phyloP scores from a whole-genome alignment of 1,140 invertebrate genomes.

The Drosophila santomea region DNA sequence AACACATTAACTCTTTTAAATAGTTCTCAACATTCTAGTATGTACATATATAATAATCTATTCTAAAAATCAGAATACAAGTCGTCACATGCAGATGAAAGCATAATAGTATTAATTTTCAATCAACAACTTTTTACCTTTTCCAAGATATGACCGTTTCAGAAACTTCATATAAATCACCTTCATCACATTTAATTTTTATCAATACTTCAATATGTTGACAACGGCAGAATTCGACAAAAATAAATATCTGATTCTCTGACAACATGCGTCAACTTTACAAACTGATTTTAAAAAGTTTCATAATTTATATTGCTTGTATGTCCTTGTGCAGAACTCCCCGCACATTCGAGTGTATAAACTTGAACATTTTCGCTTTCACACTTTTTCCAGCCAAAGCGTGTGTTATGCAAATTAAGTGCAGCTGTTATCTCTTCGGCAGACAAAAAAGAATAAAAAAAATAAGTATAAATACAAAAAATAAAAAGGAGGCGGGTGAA shows the following conservation, averaged over 20 bases:
- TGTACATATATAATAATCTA: not conserved
- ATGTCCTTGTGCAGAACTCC: conserved; percentile 31
- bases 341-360: conserved; percentile 61
- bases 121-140: conserved; percentile 29
- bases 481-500: conserved; percentile 38
- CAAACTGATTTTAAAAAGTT: conserved; percentile 69
- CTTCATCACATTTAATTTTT: conserved; percentile 7
- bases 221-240: conserved; percentile 39
- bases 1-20: not conserved
- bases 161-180: conserved; percentile 23
- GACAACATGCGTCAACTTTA: conserved; percentile 65
- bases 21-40: too few species aligned
- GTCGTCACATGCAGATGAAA: not conserved
- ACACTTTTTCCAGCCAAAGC: conserved; percentile 56
- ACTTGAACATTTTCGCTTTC: conserved; percentile 63
- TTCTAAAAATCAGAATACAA: not conserved
- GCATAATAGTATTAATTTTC: conserved; percentile 16
- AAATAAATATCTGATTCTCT: conserved; percentile 27
- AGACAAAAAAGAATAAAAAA: conserved; percentile 40
- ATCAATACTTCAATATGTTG: conserved; percentile 38
- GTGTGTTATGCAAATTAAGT: conserved; percentile 75
- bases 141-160: not conserved
- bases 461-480: conserved; percentile 46
- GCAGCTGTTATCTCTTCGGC: conserved; percentile 69
- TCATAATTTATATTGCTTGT: conserved; percentile 77